Conservation (phyloP, 2,797 vertebrate species). For the Neostethus bicornis region DNA sequence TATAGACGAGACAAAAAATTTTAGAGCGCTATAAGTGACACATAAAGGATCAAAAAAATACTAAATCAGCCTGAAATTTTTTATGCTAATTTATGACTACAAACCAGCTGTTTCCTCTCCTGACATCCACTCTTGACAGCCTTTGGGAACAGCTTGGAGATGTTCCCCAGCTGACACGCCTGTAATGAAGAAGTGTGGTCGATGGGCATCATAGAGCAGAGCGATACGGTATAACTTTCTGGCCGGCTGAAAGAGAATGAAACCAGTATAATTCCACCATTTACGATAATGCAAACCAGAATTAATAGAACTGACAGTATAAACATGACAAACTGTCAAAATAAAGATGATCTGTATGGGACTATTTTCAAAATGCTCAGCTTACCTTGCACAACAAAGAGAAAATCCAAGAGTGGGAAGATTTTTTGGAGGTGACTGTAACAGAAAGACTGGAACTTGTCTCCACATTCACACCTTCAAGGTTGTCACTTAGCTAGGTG, state of each 20-base stretch:
- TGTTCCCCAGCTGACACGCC: conserved; percentile 91
- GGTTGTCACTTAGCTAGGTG: conserved; percentile 90
- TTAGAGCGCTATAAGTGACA: background rate
- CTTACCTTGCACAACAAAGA: conserved; percentile 96
- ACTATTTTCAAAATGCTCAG: conserved; percentile 15
- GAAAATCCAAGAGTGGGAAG: conserved; percentile 95
- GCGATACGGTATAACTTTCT: conserved; percentile 93
- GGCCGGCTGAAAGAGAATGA: conserved; percentile 82
- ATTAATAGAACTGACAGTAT: background rate
- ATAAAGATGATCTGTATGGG: background rate
- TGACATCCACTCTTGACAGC: conserved; percentile 95
- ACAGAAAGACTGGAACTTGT: conserved; percentile 92
- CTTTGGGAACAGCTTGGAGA: conserved; percentile 86
- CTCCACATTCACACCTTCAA: conserved; percentile 94
- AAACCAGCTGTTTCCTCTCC: conserved; percentile 81
- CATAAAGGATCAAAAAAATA: background rate
- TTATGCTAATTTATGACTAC: background rate
- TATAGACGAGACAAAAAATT: background rate
- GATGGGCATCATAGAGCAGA: conserved; percentile 96
- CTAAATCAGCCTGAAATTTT: background rate
- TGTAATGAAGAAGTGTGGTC: conserved; percentile 95
- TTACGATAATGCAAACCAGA: background rate
- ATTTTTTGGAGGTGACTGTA: conserved; percentile 95
- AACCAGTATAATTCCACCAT: background rate
- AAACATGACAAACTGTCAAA: background rate